phyloP scores from a whole-genome alignment of 1,140 invertebrate genomes.

The Drosophila eugracilis region DNA sequence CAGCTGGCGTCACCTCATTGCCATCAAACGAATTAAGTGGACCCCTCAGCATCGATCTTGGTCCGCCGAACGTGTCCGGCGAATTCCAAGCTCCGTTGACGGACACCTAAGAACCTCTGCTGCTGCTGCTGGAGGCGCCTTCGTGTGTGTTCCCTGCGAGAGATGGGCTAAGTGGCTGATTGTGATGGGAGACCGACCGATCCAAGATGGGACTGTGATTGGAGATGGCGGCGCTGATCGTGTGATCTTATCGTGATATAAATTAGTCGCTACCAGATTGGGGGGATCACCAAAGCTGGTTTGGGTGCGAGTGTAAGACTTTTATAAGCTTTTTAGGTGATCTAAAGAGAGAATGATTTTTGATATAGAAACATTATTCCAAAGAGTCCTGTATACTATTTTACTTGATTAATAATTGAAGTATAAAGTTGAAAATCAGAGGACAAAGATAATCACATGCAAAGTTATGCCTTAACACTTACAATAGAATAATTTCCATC shows the following conservation, averaged over 20 bases:
- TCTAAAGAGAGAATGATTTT: not conserved
- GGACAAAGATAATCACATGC: too few species aligned
- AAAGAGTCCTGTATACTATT: too few species aligned
- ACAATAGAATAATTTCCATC: too few species aligned
- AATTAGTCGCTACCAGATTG: conserved; percentile 37
- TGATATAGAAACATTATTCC: too few species aligned
- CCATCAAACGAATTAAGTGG: conserved; percentile 74
- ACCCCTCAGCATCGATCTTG: conserved; percentile 9
- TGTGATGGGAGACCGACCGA: conserved; percentile 5
- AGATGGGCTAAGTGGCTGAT: conserved; percentile 62
- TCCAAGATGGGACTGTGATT: conserved; percentile 19
- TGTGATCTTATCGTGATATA: conserved; percentile 62
- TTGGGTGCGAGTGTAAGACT: conserved; percentile 1
- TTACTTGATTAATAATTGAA: too few species aligned
- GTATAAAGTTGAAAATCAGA: too few species aligned
- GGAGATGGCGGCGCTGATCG: conserved; percentile 30
- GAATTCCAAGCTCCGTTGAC: conserved; percentile 14
- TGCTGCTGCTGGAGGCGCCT: conserved; percentile 44
- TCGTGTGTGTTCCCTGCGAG: conserved; percentile 70
- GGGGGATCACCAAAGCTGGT: conserved; percentile 10
- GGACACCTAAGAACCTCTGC: conserved; percentile 36
- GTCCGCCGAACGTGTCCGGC: conserved; percentile 42
- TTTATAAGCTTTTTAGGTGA: not conserved
- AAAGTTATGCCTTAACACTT: too few species aligned
- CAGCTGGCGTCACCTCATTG: conserved; percentile 66